phyloP scores from a whole-genome alignment of 2,113 vertebrate genomes.

The Trochalopteron elliotii region DNA sequence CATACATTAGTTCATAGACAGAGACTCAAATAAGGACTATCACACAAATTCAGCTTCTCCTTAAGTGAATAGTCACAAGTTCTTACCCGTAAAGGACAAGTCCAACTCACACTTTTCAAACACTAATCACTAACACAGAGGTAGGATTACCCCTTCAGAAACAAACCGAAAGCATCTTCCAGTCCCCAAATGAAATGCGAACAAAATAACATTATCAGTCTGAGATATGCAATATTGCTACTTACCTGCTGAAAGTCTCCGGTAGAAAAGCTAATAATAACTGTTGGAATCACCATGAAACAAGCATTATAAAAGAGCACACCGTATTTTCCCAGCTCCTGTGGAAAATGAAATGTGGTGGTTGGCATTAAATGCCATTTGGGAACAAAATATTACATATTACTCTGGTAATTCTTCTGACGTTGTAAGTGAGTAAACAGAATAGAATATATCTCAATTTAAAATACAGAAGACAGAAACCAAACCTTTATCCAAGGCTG shows the following conservation, averaged over 20 bases:
- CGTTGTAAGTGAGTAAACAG: neutral
- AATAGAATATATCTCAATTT: neutral
- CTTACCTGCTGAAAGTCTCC: constrained; percentile 87
- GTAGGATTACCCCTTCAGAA: neutral
- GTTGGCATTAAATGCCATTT: neutral
- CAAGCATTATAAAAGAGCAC: constrained; percentile 93
- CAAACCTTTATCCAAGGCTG: neutral
- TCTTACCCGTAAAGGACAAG: neutral
- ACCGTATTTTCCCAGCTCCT: constrained; percentile 91
- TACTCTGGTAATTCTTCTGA: neutral
- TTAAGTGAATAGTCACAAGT: neutral
- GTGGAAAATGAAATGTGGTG: neutral
- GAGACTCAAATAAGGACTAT: neutral
- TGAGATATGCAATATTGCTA: neutral
- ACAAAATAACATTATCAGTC: neutral
- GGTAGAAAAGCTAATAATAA: constrained; percentile 79
- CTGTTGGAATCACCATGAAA: constrained; percentile 86
- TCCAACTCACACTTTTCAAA: neutral
- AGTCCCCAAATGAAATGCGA: neutral
- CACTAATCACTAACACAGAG: neutral
- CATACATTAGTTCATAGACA: neutral
- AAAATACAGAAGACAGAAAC: neutral
- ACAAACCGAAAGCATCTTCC: neutral
- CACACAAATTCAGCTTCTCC: neutral
- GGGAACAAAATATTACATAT: neutral